Evolutionary conservation across 2,113 vertebrate genomes (phyloP).

Genomic region (Cairina moschata): DNA sequence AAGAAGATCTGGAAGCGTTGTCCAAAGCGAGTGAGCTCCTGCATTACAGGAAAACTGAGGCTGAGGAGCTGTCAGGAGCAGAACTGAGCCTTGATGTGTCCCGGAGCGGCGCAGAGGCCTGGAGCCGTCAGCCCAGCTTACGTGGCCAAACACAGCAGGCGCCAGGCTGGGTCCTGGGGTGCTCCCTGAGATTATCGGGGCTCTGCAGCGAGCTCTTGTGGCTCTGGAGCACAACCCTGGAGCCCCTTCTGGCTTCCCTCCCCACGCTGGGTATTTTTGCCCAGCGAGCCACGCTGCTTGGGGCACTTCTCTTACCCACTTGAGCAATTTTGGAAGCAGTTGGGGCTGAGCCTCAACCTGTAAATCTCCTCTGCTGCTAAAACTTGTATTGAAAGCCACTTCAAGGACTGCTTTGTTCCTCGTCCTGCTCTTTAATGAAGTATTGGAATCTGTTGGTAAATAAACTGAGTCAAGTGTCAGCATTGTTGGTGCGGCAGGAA

Average conservation of each 20-base stretch:
- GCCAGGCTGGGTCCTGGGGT: not conserved
- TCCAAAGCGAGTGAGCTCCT: not conserved
- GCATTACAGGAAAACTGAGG: not conserved
- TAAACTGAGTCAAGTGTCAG: constrained; percentile 62
- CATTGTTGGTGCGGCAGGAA: constrained; percentile 50
- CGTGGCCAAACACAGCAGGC: not conserved
- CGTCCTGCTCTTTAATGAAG: constrained; percentile 64
- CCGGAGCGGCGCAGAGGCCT: not conserved
- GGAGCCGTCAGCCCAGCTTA: not conserved
- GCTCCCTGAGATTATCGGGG: not conserved
- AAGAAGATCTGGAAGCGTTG: not conserved
- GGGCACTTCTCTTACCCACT: constrained; percentile 10
- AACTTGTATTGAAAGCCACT: constrained; percentile 59
- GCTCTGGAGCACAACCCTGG: not conserved
- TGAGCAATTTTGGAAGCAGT: constrained; percentile 2
- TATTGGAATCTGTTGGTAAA: constrained; percentile 69
- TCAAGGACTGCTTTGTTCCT: constrained; percentile 67
- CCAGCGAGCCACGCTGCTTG: not conserved
- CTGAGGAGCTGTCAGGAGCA: not conserved
- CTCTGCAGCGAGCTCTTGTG: not conserved
- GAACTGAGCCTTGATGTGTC: not conserved
- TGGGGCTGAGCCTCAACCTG: constrained; percentile 36
- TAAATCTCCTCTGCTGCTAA: constrained; percentile 27
- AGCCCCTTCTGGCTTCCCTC: not conserved
- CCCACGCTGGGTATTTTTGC: not conserved